These are phyloP conservation scores for Papilio protenor DNA, from an alignment of 2,888 invertebrate genomes.

Conservation along the genomic window DNA sequence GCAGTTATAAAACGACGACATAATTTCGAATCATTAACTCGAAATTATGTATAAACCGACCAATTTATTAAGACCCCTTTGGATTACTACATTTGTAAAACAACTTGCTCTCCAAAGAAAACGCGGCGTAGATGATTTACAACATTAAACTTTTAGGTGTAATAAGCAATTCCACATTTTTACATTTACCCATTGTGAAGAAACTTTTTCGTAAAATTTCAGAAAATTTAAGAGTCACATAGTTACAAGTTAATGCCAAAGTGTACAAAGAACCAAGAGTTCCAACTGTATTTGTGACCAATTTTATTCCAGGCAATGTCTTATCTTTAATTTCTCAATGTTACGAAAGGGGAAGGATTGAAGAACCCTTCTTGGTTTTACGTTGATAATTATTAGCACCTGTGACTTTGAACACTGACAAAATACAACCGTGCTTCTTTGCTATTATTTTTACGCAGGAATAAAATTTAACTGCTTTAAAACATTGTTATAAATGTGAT, in stretches of 20 bases:
- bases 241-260: background rate
- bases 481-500: background rate
- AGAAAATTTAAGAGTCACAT: too few species aligned
- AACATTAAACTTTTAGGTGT: background rate
- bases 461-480: background rate
- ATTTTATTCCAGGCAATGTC: conserved; percentile 28
- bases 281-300: conserved; percentile 30
- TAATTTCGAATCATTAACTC: conserved; percentile 64
- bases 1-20: conserved; percentile 54
- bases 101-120: background rate
- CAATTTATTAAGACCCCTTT: conserved; percentile 35
- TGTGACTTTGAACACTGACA: conserved; percentile 47
- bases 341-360: conserved; percentile 51
- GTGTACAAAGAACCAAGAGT: conserved; percentile 8
- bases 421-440: conserved; percentile 19
- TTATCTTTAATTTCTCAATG: conserved; percentile 41
- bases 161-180: background rate
- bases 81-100: background rate
- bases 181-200: background rate
- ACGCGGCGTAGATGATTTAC: background rate
- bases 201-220: background rate
- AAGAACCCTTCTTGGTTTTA: conserved; percentile 56
- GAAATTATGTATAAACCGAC: conserved; percentile 54
- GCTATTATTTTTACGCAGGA: background rate
- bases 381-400: conserved; percentile 56